Evolutionary conservation across 2,797 vertebrate species (phyloP), one percentile per base, ranked within the genome.

Genomic region (Cryptoprocta ferox): DNA sequence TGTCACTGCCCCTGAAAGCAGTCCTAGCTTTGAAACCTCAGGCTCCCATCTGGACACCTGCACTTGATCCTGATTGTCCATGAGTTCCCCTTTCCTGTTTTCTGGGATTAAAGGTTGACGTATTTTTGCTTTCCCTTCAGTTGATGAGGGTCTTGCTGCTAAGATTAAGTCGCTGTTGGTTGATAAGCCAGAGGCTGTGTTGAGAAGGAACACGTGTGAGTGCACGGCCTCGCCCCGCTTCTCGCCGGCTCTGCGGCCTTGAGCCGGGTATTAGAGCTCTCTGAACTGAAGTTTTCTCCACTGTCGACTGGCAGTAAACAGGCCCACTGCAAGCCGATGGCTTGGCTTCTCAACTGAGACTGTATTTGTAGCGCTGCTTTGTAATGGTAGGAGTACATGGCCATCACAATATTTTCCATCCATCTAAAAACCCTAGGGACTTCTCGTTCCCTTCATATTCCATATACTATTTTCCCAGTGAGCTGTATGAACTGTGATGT

Each of bases 141-240:
- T 56, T 88, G 76, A 61, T 56, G 30, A 94, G 53, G 21, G 56
- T 87, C 87, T 83, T 90, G 70, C 56, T 92, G 87, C 78, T 63
- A 86, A 88, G 48, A n/a, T 80, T 66, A 73, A 83, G 18, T 91
- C 76, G 37, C 32, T 79, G 10, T 21, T 21, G 15, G 15, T 70
- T 80, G 70, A 30, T 39, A 63, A 50, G 6, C 18, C 35, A 39
- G 48, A 83, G 50, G 45, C 24, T 10, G 26, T 80, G 39, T 50
- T 28, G 37, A 53, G 42, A 61, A 59, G 70, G 79, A 71, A 16
- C 7, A 8, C 39, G 9, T 4, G 21, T 56, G 56, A 35, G 18
- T 73, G 53, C 26, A 50, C 16, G 50, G 48, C 28, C 37, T 48
- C 16, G 35, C 48, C 56, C 24, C 42, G 4, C 30, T 63, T 50